Base-by-base conservation (phyloP, 2,888 invertebrate genomes). In the Ectemnius lituratus region DNA sequence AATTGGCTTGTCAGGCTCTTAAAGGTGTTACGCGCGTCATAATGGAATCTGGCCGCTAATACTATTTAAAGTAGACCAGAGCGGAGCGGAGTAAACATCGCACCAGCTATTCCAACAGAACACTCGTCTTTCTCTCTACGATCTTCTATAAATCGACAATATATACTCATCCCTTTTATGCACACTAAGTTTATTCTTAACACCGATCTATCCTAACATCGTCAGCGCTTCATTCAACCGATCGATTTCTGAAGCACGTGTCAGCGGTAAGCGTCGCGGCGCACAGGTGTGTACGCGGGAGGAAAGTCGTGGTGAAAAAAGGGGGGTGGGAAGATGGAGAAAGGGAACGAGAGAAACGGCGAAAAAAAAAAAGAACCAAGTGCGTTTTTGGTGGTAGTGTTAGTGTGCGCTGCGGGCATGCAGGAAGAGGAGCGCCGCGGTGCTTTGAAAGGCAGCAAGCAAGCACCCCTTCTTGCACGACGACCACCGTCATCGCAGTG, bases 381-480 rank as follows among this genome's bases (percentile, higher is more conserved):
- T 69, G 71, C 63, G 80, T 59, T 74, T 74, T 74, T 37, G 58
- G 49, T 69, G 47, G 64, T 67, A 67, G 58, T 70, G 63, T 61
- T 57, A 56, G 62, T 46, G 27, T 13, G 52, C 16, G 76, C 65
- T 27, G 46, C 28, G 13, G 16, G 28, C 23, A 3, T 23, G 65
- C 28, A 20, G 52, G 27, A 18, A 49, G 47, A 8, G 67, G 27
- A 49, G 52, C 28, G 62, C 67, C 62, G 70, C 72, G 67, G 66
- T 67, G 70, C 76, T 78, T 76, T 82, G 62, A 82, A 81, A 82
- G 75, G 60, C 76, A 72, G 74, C 76, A 80, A 20, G 23, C 23
- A 23, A 52, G 52, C n/a, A 16, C 16, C 52, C 16, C 16, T 16
- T 52, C 52, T 52, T 16, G 27, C 62, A 23, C 62, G 14, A 62